Evolutionary conservation across 2,888 invertebrate genomes (phyloP).

Genomic region (Girardia tigrina): DNA sequence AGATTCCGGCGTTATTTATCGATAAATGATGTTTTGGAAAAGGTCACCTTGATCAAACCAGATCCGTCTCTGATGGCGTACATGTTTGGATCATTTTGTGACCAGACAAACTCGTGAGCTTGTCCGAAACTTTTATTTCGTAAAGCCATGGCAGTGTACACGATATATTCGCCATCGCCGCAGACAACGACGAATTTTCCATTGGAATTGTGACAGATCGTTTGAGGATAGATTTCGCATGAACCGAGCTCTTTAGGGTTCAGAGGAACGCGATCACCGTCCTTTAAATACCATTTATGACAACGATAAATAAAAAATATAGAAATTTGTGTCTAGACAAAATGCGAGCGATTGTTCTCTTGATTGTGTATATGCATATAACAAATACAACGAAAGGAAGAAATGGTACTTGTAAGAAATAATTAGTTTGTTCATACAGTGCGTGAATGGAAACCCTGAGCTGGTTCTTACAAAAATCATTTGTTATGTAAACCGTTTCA

Average conservation of each 20-base stretch:
- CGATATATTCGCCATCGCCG: constrained; percentile 97
- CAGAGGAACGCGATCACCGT: constrained; percentile 79
- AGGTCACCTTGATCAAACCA: constrained; percentile 62
- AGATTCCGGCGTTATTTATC: not conserved
- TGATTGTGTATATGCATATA: no score
- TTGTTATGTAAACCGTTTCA: no score
- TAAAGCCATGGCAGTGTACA: constrained; percentile 96
- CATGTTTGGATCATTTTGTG: constrained; percentile 73
- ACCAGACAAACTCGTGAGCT: constrained; percentile 98
- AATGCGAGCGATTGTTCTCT: no score
- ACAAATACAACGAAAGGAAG: no score
- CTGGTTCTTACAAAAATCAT: no score
- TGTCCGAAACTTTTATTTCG: constrained; percentile 95
- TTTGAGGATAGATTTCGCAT: constrained; percentile 96
- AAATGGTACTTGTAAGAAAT: no score
- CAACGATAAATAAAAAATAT: no score
- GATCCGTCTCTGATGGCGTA: constrained; percentile 67
- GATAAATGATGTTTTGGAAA: no score
- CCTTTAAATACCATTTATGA: no score
- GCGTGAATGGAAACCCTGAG: no score
- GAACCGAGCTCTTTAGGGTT: constrained; percentile 96
- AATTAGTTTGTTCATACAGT: no score
- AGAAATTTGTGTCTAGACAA: no score
- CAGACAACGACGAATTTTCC: constrained; percentile 85
- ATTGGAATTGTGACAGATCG: constrained; percentile 92